Evolutionary conservation across 2,888 invertebrate genomes (phyloP).

Genomic region (Melieria crassipennis): DNA sequence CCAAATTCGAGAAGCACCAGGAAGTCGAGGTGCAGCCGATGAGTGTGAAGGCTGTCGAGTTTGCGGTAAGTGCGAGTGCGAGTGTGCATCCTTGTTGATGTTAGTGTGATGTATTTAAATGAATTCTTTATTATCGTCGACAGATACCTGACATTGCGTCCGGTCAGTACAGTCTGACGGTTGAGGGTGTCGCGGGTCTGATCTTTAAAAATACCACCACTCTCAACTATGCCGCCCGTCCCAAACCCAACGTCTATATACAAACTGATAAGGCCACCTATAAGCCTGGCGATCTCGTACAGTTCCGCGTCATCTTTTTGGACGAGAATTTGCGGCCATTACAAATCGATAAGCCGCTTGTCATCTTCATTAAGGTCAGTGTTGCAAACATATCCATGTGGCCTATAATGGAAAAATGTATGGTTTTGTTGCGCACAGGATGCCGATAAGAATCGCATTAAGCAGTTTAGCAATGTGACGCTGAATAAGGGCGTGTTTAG

Average conservation of each 20-base stretch:
- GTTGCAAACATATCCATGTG: background rate
- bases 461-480: constrained; percentile 77
- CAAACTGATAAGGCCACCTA: constrained; percentile 92
- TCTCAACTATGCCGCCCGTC: constrained; percentile 73
- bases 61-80: constrained; percentile 1
- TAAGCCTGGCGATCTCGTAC: constrained; percentile 81
- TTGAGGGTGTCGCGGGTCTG: constrained; percentile 73
- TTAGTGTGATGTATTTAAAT: background rate
- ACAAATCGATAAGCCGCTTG: constrained; percentile 48
- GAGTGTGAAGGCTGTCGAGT: constrained; percentile 10
- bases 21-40: constrained; percentile 10
- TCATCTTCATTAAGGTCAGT: constrained; percentile 43
- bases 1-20: background rate
- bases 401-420: background rate
- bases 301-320: constrained; percentile 76
- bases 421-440: constrained; percentile 67
- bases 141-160: constrained; percentile 3
- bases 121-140: background rate
- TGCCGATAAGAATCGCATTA: constrained; percentile 72
- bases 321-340: constrained; percentile 76
- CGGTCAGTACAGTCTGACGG: constrained; percentile 44
- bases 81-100: background rate
- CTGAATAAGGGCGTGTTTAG: constrained; percentile 79
- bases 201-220: constrained; percentile 75
- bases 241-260: constrained; percentile 77